Conservation (phyloP, 2,888 invertebrate species). For the Notodonta dromedarius region DNA sequence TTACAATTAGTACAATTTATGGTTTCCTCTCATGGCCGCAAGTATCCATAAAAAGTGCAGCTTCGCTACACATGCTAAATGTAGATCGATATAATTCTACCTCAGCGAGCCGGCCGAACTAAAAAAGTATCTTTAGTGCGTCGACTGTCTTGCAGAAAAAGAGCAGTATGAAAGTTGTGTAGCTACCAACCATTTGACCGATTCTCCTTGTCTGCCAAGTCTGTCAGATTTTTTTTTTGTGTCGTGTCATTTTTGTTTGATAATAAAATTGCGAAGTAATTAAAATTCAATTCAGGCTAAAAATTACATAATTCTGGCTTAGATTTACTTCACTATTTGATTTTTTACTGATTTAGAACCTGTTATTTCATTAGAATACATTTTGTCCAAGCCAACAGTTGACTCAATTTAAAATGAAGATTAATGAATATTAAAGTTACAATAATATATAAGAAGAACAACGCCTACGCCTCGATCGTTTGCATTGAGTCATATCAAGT, state of each 20-base stretch:
- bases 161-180: background rate
- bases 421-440: slow-evolving; percentile 3
- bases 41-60: slow-evolving; percentile 18
- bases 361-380: background rate
- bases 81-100: slow-evolving; percentile 34
- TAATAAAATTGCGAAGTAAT: too few species aligned
- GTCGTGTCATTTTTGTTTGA: too few species aligned
- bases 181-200: slow-evolving; percentile 2
- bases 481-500: slow-evolving; percentile 56
- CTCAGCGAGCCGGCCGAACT: slow-evolving; percentile 14
- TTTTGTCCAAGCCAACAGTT: background rate
- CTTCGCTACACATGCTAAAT: slow-evolving; percentile 29
- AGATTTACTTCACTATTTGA: too few species aligned
- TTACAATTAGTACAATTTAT: slow-evolving; percentile 12
- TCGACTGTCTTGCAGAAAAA: slow-evolving; percentile 3
- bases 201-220: background rate
- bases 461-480: slow-evolving; percentile 29
- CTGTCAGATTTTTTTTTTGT: background rate
- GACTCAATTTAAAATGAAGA: slow-evolving; percentile 3
- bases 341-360: too few species aligned
- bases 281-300: too few species aligned
- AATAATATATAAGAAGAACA: slow-evolving; percentile 22
- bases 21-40: slow-evolving; percentile 5
- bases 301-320: too few species aligned
- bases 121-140: slow-evolving; percentile 18